phyloP scores from a whole-genome alignment of 2,113 vertebrate genomes.

The Psammodynastes pulverulentus region DNA sequence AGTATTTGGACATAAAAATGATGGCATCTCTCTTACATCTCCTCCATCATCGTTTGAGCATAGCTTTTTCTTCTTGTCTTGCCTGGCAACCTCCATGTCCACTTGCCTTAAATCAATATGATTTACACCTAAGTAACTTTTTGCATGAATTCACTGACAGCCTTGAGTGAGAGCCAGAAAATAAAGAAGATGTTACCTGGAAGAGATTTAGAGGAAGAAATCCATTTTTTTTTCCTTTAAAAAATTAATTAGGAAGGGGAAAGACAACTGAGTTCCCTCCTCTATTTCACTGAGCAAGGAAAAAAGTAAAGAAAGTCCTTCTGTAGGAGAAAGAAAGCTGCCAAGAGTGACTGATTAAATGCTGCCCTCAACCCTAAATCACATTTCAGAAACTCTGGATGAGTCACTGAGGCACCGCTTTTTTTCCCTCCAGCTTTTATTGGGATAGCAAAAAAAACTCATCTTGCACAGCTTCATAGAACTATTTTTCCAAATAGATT shows the following conservation, averaged over 20 bases:
- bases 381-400: background rate
- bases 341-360: background rate
- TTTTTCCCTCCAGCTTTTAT: background rate
- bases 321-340: background rate
- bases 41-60: background rate
- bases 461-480: background rate
- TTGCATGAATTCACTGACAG: background rate
- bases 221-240: background rate
- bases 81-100: background rate
- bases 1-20: background rate
- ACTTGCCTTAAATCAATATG: background rate
- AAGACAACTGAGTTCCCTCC: background rate
- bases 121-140: background rate
- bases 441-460: background rate
- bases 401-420: background rate
- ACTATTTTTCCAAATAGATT: background rate
- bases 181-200: background rate
- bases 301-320: background rate
- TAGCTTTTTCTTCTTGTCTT: background rate
- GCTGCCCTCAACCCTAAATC: background rate
- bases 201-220: background rate
- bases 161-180: background rate
- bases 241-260: background rate
- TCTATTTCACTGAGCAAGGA: background rate
- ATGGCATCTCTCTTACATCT: background rate